Conservation (phyloP, 2,797 vertebrate species). For the Cirrhinus molitorella region DNA sequence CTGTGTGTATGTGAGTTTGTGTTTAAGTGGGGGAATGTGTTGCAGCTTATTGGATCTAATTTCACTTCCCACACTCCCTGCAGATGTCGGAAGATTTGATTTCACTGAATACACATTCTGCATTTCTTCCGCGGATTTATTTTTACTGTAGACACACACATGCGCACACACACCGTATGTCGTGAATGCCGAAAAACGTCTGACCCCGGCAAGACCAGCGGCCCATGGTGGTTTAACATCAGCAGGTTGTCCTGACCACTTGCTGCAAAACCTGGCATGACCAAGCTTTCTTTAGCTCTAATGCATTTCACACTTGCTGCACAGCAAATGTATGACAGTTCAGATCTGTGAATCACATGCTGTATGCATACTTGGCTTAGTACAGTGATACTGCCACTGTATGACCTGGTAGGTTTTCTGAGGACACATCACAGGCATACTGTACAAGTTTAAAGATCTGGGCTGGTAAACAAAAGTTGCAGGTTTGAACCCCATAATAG, state of each 20-base stretch:
- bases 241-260: slow-evolving; percentile 3
- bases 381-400: not conserved
- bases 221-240: not conserved
- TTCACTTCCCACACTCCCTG: slow-evolving; percentile 36
- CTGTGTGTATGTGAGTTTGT: slow-evolving; percentile 16
- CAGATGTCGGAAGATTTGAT: slow-evolving; percentile 39
- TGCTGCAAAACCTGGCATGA: not conserved
- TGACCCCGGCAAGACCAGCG: not conserved
- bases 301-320: slow-evolving; percentile 8
- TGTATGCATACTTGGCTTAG: slow-evolving; percentile 1
- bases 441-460: not conserved
- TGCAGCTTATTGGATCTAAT: slow-evolving; percentile 38
- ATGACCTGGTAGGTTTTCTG: not conserved
- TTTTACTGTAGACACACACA: slow-evolving; percentile 43
- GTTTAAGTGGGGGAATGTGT: slow-evolving; percentile 11
- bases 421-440: not conserved
- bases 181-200: slow-evolving; percentile 46
- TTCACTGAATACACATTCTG: slow-evolving; percentile 47
- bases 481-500: not conserved
- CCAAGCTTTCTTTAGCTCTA: not conserved
- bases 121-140: slow-evolving; percentile 12
- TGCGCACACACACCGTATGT: slow-evolving; percentile 25
- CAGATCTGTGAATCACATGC: not conserved
- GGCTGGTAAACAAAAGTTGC: not conserved
- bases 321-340: not conserved